phyloP scores from a whole-genome alignment of 2,113 vertebrate species.

The Noctilio leporinus region DNA sequence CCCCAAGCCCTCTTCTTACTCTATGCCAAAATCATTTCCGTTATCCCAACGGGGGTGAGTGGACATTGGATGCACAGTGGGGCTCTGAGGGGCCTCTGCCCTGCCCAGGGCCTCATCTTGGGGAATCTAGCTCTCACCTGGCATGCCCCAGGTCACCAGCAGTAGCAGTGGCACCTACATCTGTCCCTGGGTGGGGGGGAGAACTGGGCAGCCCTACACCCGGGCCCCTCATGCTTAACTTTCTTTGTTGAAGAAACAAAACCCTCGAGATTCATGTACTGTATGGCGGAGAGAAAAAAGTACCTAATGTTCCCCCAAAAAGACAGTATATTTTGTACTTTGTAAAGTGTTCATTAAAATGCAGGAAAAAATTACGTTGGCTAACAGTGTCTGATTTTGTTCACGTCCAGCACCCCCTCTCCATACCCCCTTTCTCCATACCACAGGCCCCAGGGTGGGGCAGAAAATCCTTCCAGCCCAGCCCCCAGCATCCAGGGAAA shows the following conservation, averaged over 20 bases:
- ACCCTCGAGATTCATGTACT: constrained; percentile 79
- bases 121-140: neutral
- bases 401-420: neutral
- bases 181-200: neutral
- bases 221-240: constrained; percentile 22
- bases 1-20: neutral
- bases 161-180: neutral
- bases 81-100: neutral
- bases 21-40: constrained; percentile 63
- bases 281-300: constrained; percentile 68
- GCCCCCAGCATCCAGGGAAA: neutral
- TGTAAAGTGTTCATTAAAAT: constrained; percentile 84
- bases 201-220: neutral
- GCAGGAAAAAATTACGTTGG: constrained; percentile 44
- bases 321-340: constrained; percentile 86
- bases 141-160: constrained; percentile 39
- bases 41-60: constrained; percentile 31
- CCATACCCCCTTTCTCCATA: neutral
- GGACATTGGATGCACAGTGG: neutral
- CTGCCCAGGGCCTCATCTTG: neutral
- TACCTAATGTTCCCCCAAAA: constrained; percentile 76
- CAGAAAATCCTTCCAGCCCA: neutral
- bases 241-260: constrained; percentile 56
- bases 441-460: neutral
- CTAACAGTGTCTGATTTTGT: constrained; percentile 64